phyloP scores from a whole-genome alignment of 2,888 invertebrate genomes.

The Alitta virens region DNA sequence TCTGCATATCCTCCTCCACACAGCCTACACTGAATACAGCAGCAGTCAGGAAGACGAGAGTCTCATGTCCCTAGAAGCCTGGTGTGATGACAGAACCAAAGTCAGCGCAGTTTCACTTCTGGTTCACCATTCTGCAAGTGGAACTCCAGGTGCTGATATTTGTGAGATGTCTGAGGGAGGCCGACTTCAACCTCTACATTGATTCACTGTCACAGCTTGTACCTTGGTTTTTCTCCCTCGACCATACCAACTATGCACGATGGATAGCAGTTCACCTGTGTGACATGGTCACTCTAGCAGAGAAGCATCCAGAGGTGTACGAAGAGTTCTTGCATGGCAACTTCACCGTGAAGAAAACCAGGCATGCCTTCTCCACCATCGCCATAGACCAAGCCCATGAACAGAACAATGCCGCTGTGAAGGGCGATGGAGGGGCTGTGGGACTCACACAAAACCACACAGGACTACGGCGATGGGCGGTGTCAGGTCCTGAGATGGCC shows the following conservation, averaged over 20 bases:
- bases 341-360: constrained; percentile 31
- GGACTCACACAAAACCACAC: too few species aligned
- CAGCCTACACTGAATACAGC: constrained; percentile 14
- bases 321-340: constrained; percentile 29
- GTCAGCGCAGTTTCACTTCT: constrained; percentile 25
- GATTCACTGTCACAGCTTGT: constrained; percentile 24
- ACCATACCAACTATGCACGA: too few species aligned
- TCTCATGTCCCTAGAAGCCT: constrained; percentile 19
- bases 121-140: constrained; percentile 18
- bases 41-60: too few species aligned
- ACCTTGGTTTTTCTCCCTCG: constrained; percentile 31
- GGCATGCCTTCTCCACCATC: constrained; percentile 27
- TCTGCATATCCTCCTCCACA: too few species aligned
- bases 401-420: too few species aligned
- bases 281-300: constrained; percentile 29
- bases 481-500: too few species aligned
- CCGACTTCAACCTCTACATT: constrained; percentile 23
- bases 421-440: too few species aligned
- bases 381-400: constrained; percentile 34
- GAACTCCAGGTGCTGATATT: constrained; percentile 16
- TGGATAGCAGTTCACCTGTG: constrained; percentile 32
- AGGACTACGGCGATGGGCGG: too few species aligned
- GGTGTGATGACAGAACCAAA: constrained; percentile 6
- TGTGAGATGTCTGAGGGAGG: constrained; percentile 24
- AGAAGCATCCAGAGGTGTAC: constrained; percentile 27